Evolutionary conservation across 1,140 invertebrate species (phyloP).

Genomic region (Ostrea denselamellosa): DNA sequence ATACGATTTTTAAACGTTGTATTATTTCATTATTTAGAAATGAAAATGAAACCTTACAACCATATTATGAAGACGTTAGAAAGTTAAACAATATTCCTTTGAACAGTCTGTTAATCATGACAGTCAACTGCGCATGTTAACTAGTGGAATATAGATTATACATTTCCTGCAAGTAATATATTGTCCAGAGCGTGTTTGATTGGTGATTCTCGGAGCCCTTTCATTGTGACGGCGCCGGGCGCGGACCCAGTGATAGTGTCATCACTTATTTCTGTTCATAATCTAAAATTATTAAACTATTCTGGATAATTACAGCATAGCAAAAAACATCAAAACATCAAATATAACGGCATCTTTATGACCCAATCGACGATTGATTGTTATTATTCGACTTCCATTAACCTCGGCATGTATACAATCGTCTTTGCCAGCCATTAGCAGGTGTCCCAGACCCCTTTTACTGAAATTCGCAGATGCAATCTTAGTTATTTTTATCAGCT

Average conservation of each 20-base stretch:
- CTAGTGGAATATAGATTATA: no score
- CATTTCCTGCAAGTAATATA: no score
- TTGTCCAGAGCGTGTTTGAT: background rate
- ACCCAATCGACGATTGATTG: background rate
- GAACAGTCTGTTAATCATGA: no score
- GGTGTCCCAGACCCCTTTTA: background rate
- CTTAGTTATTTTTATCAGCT: background rate
- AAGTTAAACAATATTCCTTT: no score
- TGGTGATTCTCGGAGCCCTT: background rate
- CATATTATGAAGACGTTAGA: no score
- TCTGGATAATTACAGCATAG: background rate
- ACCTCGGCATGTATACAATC: background rate
- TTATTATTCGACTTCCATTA: conserved; percentile 17
- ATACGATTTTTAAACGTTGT: no score
- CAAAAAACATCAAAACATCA: background rate
- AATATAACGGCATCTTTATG: background rate
- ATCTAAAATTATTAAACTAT: background rate
- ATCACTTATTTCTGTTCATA: background rate
- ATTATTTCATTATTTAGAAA: no score
- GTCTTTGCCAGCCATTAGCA: background rate
- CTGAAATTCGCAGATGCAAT: background rate
- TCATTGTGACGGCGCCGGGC: no score
- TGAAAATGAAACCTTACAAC: no score
- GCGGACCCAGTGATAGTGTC: background rate
- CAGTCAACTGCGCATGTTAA: no score